Base-by-base conservation (phyloP, 2,888 invertebrate species). In the Linyphia triangularis region DNA sequence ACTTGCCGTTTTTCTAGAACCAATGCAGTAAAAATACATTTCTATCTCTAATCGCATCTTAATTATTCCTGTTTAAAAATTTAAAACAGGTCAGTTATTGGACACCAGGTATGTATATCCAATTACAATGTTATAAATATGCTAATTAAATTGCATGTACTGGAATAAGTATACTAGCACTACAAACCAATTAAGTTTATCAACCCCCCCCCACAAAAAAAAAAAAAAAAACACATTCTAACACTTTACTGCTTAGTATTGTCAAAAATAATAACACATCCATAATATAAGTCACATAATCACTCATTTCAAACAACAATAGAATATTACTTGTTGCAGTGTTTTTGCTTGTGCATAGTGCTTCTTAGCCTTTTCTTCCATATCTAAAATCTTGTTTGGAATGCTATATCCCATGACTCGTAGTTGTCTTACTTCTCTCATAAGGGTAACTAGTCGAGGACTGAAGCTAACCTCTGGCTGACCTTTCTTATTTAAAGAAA, bases 371-470 rank as follows among this genome's bases (percentile, higher is more conserved):
- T 95, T 94, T 16, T 95, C 95, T 13, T 96, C 94, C 0, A 95
- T 95, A 37, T 96, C 94, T 59, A 95, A 94, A 77, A 97, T 95
- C 89, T 95, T 95, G 10, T 95, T 94, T 0, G 98, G 96, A 51
- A 98, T 95, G 90, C 93, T 91, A 92, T 96, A 95, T 0, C 96
- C 98, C 89, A 98, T 94, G 59, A 96, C 96, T 73, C 96, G 94
- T 70, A 99, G 94, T 91, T 97, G 96, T 2, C 98, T 95, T 9
- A 98, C 97, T 93, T 99, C 98, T 89, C 96, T 94, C 91, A 98
- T 96, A 72, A 97, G 94, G 61, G 95, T 95, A 13, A 97, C 96
- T 75, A 99, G 93, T 70, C 96, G 95, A 0, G 97, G 96, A 91
- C 97, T 97, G 93, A 97, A 99, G 91, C 97, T 98, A 0, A 99